Conservation (phyloP, 1,140 invertebrate genomes). For the Tetranychus cinnabarinus region DNA sequence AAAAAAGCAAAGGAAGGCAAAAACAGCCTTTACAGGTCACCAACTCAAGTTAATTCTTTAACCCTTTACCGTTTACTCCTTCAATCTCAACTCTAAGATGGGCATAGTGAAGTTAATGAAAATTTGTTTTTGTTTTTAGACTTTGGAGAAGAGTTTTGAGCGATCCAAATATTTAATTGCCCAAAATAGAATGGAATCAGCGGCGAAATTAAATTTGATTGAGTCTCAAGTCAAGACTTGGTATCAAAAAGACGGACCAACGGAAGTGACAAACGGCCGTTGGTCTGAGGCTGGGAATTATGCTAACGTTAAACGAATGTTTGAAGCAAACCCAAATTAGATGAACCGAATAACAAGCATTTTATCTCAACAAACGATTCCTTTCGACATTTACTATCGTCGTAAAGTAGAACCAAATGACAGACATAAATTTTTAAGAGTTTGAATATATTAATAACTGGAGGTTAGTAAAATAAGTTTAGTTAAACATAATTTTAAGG, state of each 20-base stretch:
- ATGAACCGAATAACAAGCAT: slow-evolving; percentile 22
- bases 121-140: slow-evolving; percentile 15
- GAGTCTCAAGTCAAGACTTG: slow-evolving; percentile 99
- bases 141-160: slow-evolving; percentile 90
- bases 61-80: not conserved
- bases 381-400: no score
- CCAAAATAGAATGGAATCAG: slow-evolving; percentile 92
- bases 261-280: slow-evolving; percentile 98
- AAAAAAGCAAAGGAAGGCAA: slow-evolving; percentile 88
- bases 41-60: slow-evolving; percentile 48
- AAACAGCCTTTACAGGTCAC: slow-evolving; percentile 94
- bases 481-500: no score
- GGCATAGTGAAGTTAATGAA: not conserved
- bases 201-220: slow-evolving; percentile 75
- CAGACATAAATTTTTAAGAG: no score
- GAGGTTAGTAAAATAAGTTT: no score
- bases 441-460: no score
- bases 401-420: no score
- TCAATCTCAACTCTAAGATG: no score
- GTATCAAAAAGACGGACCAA: slow-evolving; percentile 98
- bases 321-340: slow-evolving; percentile 45
- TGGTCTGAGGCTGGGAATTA: slow-evolving; percentile 89
- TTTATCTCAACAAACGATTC: no score
- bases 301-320: slow-evolving; percentile 76
- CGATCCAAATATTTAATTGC: slow-evolving; percentile 95